A percentile compares a stretch with the other conserved stretches of the same genome.
Conservation (phyloP, 2,888 invertebrate genomes). For the Caenorhabditis wallacei region DNA sequence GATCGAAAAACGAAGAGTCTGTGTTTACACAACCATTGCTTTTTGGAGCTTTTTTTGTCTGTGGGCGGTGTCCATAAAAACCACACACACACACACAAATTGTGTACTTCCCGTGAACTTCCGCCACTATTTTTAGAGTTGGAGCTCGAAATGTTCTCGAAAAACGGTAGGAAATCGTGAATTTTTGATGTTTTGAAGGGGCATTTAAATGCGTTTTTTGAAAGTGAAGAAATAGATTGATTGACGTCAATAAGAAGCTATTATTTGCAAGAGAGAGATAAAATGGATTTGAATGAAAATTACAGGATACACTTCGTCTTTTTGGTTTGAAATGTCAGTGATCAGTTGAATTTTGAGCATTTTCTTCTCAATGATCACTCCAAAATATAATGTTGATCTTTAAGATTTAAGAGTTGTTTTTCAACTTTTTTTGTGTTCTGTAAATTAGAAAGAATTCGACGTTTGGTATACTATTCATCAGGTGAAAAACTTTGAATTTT, state of each 20-base stretch:
- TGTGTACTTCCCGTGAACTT: constrained; percentile 48
- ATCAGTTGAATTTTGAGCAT: constrained; percentile 7
- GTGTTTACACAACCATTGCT: constrained; percentile 49
- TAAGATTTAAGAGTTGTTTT: background rate
- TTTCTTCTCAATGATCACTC: constrained; percentile 6
- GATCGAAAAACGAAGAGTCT: constrained; percentile 26
- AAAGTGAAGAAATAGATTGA: background rate
- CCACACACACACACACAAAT: constrained; percentile 42
- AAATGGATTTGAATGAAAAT: constrained; percentile 26
- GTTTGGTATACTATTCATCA: background rate
- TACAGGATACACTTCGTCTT: constrained; percentile 23
- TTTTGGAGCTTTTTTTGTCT: constrained; percentile 32
- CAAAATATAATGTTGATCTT: constrained; percentile 1
- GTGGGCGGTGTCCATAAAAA: constrained; percentile 31
- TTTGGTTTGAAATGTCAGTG: constrained; percentile 20
- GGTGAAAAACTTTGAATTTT: too few species aligned
- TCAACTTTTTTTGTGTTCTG: background rate
- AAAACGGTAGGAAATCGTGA: constrained; percentile 20
- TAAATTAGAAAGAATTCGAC: background rate
- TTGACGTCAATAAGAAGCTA: constrained; percentile 41
- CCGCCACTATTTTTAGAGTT: constrained; percentile 32
- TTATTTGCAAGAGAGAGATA: constrained; percentile 15
- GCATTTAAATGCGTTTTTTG: constrained; percentile 6
- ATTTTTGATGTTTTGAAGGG: background rate
- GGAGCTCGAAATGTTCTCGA: background rate